Conservation (phyloP, 1,140 invertebrate genomes). For the Bombus picipes region DNA sequence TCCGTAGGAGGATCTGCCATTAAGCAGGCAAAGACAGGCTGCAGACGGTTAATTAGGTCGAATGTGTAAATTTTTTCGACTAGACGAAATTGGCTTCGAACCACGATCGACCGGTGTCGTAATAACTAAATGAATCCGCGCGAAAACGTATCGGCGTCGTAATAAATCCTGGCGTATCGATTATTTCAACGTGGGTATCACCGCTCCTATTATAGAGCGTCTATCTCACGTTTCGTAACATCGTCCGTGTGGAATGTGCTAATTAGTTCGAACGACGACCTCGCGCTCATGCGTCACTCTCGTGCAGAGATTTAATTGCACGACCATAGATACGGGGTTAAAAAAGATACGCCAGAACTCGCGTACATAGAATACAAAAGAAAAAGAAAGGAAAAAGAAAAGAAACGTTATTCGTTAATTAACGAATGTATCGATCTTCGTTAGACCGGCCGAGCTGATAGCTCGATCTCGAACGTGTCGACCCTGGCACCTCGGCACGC, state of each 20-base stretch:
- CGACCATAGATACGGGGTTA: neutral
- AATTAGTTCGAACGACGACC: conserved; percentile 54
- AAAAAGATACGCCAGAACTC: neutral
- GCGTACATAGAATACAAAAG: neutral
- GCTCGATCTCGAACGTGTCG: conserved; percentile 49
- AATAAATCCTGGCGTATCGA: conserved; percentile 47
- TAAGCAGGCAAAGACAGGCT: neutral
- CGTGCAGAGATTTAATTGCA: conserved; percentile 44
- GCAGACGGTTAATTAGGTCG: conserved; percentile 17
- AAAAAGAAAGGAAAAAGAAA: no score
- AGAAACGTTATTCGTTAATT: conserved; percentile 47
- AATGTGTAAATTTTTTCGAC: neutral
- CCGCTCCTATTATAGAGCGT: conserved; percentile 52
- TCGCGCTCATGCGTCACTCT: conserved; percentile 47
- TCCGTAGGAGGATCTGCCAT: neutral
- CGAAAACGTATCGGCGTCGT: conserved; percentile 23
- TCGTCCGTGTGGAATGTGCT: conserved; percentile 48
- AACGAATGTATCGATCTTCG: conserved; percentile 52
- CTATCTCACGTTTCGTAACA: conserved; percentile 50
- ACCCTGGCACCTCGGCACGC: conserved; percentile 63
- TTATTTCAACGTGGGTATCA: conserved; percentile 46
- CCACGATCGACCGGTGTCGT: neutral
- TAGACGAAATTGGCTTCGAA: neutral
- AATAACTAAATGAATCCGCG: conserved; percentile 30
- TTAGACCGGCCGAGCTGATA: conserved; percentile 28